These are phyloP conservation scores for Seladonia tumulorum DNA, from an alignment of 2,888 invertebrate species.

Conservation along the genomic window DNA sequence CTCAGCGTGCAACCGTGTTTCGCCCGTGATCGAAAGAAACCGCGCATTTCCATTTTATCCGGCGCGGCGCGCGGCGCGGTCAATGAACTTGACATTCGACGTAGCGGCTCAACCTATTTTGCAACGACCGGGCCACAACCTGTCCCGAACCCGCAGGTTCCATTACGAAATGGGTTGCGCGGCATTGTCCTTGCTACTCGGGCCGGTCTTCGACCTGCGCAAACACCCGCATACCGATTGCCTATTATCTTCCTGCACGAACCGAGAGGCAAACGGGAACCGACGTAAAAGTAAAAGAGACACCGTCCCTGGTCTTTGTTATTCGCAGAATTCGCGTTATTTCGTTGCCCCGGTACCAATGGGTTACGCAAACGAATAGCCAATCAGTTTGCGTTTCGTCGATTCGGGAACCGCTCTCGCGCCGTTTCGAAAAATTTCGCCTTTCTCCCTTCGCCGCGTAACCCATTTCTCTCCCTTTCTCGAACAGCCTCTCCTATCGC, in stretches of 20 bases:
- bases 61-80: constrained; percentile 13
- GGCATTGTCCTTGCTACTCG: constrained; percentile 27
- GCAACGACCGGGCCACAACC: constrained; percentile 27
- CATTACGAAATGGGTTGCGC: constrained; percentile 50
- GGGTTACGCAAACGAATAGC: constrained; percentile 33
- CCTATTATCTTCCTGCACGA: constrained; percentile 1
- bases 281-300: no score
- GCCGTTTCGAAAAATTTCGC: constrained; percentile 51
- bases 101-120: constrained; percentile 38
- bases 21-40: neutral
- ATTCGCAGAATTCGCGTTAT: neutral
- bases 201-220: neutral
- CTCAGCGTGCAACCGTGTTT: neutral
- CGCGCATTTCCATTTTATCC: constrained; percentile 28
- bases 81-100: constrained; percentile 16
- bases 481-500: neutral
- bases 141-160: constrained; percentile 40
- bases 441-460: constrained; percentile 31
- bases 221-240: constrained; percentile 39
- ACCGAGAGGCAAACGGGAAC: no score
- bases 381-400: constrained; percentile 32
- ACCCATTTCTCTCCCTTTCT: constrained; percentile 31
- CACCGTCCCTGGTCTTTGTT: neutral
- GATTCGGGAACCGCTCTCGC: constrained; percentile 10
- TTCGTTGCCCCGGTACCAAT: neutral